Conservation (phyloP, 2,888 invertebrate species). For the Gryllus longicercus region DNA sequence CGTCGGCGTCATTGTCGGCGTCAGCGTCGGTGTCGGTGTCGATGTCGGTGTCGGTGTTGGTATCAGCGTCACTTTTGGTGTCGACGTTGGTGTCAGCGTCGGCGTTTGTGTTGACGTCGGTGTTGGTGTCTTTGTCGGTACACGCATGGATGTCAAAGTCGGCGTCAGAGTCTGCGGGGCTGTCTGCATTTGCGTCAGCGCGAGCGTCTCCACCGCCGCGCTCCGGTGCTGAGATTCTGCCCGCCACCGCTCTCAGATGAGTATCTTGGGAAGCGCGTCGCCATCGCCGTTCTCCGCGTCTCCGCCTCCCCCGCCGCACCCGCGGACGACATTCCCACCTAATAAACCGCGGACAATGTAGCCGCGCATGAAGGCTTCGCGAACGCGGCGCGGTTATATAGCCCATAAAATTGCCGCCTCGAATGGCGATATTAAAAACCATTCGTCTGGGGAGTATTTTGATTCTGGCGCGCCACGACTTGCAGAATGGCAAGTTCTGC, state of each 20-base stretch:
- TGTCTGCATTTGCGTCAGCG: too few relatives aligned
- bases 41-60: too few relatives aligned
- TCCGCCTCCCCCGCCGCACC: background rate
- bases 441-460: constrained; percentile 6
- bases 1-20: too few relatives aligned
- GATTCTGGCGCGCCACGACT: background rate
- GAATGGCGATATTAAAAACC: constrained; percentile 17
- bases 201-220: too few relatives aligned
- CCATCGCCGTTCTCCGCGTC: background rate
- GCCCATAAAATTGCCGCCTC: constrained; percentile 17
- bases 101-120: too few relatives aligned
- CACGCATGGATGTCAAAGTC: too few relatives aligned
- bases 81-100: fast-evolving
- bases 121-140: too few relatives aligned
- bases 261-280: background rate
- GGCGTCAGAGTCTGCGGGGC: too few relatives aligned
- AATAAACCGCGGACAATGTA: constrained; percentile 17
- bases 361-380: constrained; percentile 4
- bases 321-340: background rate
- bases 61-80: too few relatives aligned
- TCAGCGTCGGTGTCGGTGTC: too few relatives aligned
- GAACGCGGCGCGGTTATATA: background rate
- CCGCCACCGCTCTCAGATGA: background rate
- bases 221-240: too few relatives aligned
- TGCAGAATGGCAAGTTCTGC: constrained; percentile 6